Percentiles rank a stretch among this genome's conserved stretches.
phyloP scores from a whole-genome alignment of 2,888 invertebrate genomes.

The Horisme vitalbata region DNA sequence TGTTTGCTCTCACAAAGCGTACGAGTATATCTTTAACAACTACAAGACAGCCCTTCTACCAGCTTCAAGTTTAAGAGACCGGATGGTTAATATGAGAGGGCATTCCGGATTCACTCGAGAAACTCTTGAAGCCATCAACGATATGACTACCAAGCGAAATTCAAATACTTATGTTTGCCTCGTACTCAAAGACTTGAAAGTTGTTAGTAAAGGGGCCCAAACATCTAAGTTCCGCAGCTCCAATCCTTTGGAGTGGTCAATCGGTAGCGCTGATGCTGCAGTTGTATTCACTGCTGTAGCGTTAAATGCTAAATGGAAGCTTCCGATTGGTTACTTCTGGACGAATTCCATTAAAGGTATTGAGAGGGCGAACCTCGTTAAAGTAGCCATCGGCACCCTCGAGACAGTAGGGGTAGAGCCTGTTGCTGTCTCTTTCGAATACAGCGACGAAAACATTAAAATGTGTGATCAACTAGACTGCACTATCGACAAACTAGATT shows the following conservation, averaged over 20 bases:
- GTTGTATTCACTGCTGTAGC: conserved; percentile 11
- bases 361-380: conserved; percentile 8
- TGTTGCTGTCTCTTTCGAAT: conserved; percentile 9
- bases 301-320: conserved; percentile 10
- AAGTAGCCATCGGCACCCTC: conserved; percentile 4
- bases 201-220: neutral
- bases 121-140: conserved; percentile 5
- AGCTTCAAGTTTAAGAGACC: neutral
- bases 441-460: conserved; percentile 2
- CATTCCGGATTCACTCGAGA: conserved; percentile 12
- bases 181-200: conserved; percentile 8
- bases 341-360: conserved; percentile 1
- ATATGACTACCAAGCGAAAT: too few relatives aligned
- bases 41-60: conserved; percentile 1
- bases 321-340: conserved; percentile 15
- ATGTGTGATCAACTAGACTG: conserved; percentile 7
- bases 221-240: neutral
- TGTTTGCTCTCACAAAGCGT: conserved; percentile 9
- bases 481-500: neutral
- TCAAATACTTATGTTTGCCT: conserved; percentile 5
- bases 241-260: conserved; percentile 1
- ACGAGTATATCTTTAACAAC: conserved; percentile 4
- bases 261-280: neutral
- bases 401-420: conserved; percentile 6
- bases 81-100: conserved; percentile 3